These are phyloP conservation scores for Sorex maritimensis DNA, from an alignment of 2,797 vertebrate species.

Conservation along the genomic window DNA sequence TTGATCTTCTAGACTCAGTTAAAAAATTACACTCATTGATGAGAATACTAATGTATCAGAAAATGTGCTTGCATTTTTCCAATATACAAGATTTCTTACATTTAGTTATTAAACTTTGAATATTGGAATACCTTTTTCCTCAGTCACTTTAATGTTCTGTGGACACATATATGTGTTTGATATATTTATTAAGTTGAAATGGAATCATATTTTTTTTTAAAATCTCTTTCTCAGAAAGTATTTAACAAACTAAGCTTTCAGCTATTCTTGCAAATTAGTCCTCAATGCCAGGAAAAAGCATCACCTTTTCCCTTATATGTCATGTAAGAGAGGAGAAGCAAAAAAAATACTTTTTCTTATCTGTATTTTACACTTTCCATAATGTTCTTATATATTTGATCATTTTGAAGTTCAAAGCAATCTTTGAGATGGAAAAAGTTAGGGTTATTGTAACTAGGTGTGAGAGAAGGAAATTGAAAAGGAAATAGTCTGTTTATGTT, in stretches of 20 bases:
- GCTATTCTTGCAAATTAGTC: not conserved
- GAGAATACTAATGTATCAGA: not conserved
- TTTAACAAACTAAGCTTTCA: not conserved
- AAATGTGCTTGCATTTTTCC: not conserved
- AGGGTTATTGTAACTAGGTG: not conserved
- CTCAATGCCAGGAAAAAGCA: not conserved
- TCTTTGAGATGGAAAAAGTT: not conserved
- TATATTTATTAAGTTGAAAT: conserved; percentile 3
- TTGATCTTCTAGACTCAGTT: not conserved
- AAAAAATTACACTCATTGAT: not conserved
- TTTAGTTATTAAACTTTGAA: not conserved
- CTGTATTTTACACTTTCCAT: not conserved
- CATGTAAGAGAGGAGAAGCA: not conserved
- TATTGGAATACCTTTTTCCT: not conserved
- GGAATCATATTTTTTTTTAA: not conserved
- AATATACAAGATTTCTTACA: not conserved
- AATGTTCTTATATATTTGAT: not conserved
- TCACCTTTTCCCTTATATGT: not conserved
- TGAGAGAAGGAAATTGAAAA: not conserved
- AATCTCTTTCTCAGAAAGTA: not conserved
- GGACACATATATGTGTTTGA: not conserved
- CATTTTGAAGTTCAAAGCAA: not conserved
- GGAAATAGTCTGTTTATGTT: not conserved
- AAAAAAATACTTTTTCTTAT: not conserved
- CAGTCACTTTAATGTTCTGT: not conserved